Conservation (phyloP, 35 echinoderm and acorn worm species). For the Apostichopus californicus region DNA sequence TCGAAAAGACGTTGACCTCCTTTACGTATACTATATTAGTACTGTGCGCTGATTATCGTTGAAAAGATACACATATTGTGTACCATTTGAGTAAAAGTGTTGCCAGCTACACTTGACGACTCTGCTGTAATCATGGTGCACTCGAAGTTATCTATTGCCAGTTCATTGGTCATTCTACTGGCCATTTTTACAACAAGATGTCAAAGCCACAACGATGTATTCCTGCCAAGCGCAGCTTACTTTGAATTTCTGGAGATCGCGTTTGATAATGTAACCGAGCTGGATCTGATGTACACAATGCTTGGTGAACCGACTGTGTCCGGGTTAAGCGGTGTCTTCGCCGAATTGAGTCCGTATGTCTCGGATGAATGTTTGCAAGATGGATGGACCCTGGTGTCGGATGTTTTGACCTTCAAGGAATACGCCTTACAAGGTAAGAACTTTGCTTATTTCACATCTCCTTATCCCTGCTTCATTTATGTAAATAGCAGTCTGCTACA, state of each 20-base stretch:
- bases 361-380: background rate
- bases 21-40: too few relatives aligned
- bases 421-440: conserved; percentile 7
- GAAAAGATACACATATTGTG: too few relatives aligned
- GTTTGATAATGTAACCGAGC: background rate
- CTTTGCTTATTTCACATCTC: too few relatives aligned
- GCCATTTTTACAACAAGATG: background rate
- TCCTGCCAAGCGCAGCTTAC: background rate
- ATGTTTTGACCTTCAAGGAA: background rate
- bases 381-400: background rate
- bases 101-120: too few relatives aligned
- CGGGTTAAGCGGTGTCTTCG: background rate
- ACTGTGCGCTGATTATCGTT: too few relatives aligned
- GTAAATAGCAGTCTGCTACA: too few relatives aligned
- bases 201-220: background rate
- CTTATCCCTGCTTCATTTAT: too few relatives aligned
- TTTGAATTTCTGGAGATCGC: background rate
- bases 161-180: background rate
- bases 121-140: too few relatives aligned
- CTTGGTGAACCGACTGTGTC: background rate
- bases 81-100: too few relatives aligned
- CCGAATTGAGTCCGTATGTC: background rate
- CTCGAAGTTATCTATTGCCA: too few relatives aligned
- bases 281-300: background rate
- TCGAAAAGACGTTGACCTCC: too few relatives aligned